phyloP scores from a whole-genome alignment of 1,140 invertebrate genomes.

The Drosophila lowei region DNA sequence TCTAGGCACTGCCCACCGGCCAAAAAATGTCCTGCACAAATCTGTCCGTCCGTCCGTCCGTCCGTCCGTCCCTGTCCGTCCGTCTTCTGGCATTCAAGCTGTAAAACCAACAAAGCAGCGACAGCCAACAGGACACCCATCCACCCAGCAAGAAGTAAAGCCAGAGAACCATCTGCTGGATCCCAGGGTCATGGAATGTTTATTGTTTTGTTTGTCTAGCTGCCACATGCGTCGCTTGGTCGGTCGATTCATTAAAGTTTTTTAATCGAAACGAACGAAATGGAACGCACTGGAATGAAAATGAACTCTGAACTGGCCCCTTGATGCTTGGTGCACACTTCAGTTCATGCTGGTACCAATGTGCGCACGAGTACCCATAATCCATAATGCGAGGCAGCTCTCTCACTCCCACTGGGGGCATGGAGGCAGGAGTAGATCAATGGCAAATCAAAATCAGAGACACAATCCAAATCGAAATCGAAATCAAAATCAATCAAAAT shows the following conservation, averaged over 20 bases:
- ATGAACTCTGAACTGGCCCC: constrained; percentile 11
- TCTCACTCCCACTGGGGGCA: no score
- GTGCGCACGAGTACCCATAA: no score
- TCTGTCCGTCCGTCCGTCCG: background rate
- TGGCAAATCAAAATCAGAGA: background rate
- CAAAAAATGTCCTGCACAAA: constrained; percentile 29
- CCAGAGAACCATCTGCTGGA: no score
- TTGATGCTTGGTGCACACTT: no score
- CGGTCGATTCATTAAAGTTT: constrained; percentile 28
- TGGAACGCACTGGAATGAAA: constrained; percentile 27
- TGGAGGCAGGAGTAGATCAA: background rate
- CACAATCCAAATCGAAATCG: constrained; percentile 7
- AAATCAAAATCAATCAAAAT: constrained; percentile 14
- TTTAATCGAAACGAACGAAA: constrained; percentile 28
- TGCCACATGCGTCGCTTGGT: background rate
- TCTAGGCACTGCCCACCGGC: constrained; percentile 29
- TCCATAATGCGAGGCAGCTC: no score
- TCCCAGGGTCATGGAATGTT: constrained; percentile 50
- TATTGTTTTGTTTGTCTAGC: constrained; percentile 64
- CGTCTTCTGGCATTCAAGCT: constrained; percentile 1
- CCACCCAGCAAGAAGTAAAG: no score
- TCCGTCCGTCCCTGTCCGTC: no score
- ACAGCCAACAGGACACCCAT: constrained; percentile 1
- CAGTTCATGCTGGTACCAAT: no score
- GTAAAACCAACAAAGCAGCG: constrained; percentile 24